These are phyloP conservation scores for Synergus japonicus DNA, from an alignment of 2,888 invertebrate genomes.

Conservation along the genomic window DNA sequence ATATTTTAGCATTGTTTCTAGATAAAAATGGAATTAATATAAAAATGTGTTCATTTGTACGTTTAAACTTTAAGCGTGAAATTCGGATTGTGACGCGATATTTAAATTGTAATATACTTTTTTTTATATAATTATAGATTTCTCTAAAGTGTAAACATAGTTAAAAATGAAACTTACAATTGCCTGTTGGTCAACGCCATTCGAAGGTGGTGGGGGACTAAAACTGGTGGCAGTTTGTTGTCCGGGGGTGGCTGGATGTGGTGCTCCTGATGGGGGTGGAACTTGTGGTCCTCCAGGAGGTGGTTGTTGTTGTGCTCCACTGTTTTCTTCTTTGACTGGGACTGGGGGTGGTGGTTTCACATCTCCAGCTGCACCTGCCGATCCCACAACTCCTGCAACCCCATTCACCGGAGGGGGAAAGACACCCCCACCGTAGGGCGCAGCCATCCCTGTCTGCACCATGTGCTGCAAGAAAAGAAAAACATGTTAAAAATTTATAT, in stretches of 20 bases:
- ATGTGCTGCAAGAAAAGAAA: conserved; percentile 85
- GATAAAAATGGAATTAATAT: no score
- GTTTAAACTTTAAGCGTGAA: no score
- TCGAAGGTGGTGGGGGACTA: conserved; percentile 80
- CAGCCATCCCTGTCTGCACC: conserved; percentile 94
- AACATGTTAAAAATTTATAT: not conserved
- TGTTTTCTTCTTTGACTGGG: conserved; percentile 75
- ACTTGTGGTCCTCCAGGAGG: conserved; percentile 76
- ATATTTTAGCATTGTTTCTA: no score
- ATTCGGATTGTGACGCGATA: no score
- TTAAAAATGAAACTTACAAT: conserved; percentile 66
- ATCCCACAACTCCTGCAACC: conserved; percentile 77
- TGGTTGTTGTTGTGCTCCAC: conserved; percentile 69
- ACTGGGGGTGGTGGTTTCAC: conserved; percentile 77
- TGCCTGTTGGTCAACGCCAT: conserved; percentile 77
- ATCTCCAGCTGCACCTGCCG: conserved; percentile 79
- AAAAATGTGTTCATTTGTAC: no score
- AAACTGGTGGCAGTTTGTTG: conserved; percentile 76
- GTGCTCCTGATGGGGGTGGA: conserved; percentile 68
- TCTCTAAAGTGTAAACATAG: not conserved
- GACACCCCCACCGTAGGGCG: conserved; percentile 82
- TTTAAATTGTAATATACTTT: not conserved
- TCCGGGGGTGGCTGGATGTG: conserved; percentile 70
- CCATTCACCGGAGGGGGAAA: conserved; percentile 81
- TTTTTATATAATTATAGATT: not conserved